Evolutionary conservation across 2,113 vertebrate species (phyloP).

Genomic region (Felis catus): F.catus_Fca126_mat1.0 CM031413.1:60055001-60055500

Average conservation of each 20-base stretch:
- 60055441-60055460: neutral
- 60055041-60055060: neutral
- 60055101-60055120: neutral
- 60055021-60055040: neutral
- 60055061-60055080: neutral
- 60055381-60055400: neutral
- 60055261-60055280: neutral
- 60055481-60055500: no score
- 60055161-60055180: neutral
- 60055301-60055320: rapidly evolving
- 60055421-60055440: neutral
- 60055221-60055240: neutral
- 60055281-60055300: neutral
- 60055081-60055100: neutral
- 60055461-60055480: neutral
- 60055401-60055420: neutral
- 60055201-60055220: neutral
- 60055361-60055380: neutral
- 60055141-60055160: neutral
- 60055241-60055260: neutral
- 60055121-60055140: no score
- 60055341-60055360: neutral
- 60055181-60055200: neutral
- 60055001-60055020: no score
- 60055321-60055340: neutral